Base-by-base conservation (phyloP, 1,140 invertebrate species). In the Dufourea novaeangliae region DNA sequence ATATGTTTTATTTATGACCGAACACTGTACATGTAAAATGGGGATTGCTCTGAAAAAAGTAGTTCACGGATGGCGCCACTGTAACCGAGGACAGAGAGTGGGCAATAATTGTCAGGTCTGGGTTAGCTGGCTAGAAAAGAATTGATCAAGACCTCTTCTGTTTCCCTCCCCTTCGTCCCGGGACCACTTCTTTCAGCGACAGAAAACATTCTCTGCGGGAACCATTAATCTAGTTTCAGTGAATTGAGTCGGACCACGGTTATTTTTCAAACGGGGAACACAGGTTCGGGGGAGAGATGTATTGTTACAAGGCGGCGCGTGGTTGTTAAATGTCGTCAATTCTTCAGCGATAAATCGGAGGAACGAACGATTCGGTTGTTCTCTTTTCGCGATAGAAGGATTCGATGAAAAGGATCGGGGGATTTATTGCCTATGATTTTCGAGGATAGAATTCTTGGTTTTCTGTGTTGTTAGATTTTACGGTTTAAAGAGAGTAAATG, bases 171-270 rank as follows among this genome's bases (percentile, higher is more conserved):
- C 57, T 17, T 7, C 17, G 20, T 11, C 27, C 17, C n/a, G n/a
- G n/a, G n/a, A 20, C 3, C 11, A 10, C 8, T 68, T 57, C 39
- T 46, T 77, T 67, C 27, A 32, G 56, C 32, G 67, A 52, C 74
- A 39, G 66, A 57, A 29, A 59, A 62, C 66, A 70, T 70, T 29
- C 67, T 52, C 66, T 17, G 54, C 14, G 39, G 37, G n/a, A 17
- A 52, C 67, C 74, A 77, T 77, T 77, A 77, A 77, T 77, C 74
- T 52, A 41, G 67, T 25, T 61, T 50, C 66, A 27, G 56, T 54
- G 74, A 77, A 70, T 70, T 39, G 74, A 68, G 10, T 29, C 29
- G 56, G 52, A 34, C 68, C 64, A 25, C 8, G 70, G 25, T 44
- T 20, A 75, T 75, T 75, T 75, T 75, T 75, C 72, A 75, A n/a